These are phyloP conservation scores for Zoanthus sansibaricus DNA, from an alignment of 92 coral and sea anemone genomes.

Conservation along the genomic window DNA sequence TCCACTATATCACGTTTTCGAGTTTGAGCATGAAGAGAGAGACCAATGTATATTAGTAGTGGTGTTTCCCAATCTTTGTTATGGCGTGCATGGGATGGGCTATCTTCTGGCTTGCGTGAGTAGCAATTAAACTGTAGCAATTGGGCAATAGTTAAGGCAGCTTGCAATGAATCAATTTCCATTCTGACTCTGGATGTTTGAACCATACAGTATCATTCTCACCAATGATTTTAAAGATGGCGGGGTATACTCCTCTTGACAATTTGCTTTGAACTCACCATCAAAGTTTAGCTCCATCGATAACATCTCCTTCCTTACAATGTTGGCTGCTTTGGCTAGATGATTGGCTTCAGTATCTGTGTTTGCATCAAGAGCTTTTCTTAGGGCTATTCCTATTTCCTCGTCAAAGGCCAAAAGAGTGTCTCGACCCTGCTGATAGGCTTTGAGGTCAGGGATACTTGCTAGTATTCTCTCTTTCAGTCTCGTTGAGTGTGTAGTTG, in stretches of 20 bases:
- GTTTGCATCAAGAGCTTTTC: conserved; percentile 44
- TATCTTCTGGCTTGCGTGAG: conserved; percentile 48
- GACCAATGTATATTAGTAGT: conserved; percentile 63
- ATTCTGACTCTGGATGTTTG: conserved; percentile 63
- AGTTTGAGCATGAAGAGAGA: conserved; percentile 69
- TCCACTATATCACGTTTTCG: conserved; percentile 71
- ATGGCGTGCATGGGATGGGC: conserved; percentile 45
- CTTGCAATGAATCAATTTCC: conserved; percentile 43
- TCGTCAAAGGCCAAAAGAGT: conserved; percentile 52
- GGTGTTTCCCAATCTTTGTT: conserved; percentile 68
- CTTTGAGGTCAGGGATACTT: conserved; percentile 53
- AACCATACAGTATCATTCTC: conserved; percentile 72
- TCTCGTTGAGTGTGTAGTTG: conserved; percentile 49
- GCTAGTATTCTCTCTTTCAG: conserved; percentile 65
- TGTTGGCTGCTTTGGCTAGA: conserved; percentile 67
- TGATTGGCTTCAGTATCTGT: conserved; percentile 66
- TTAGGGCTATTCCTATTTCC: conserved; percentile 58
- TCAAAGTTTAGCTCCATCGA: conserved; percentile 40
- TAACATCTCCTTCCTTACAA: conserved; percentile 69
- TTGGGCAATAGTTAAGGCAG: conserved; percentile 67
- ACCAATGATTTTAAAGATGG: conserved; percentile 59
- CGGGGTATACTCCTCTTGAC: conserved; percentile 65
- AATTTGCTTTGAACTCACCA: neutral
- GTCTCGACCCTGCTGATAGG: conserved; percentile 40
- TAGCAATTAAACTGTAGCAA: conserved; percentile 62